A percentile compares a stretch with the other conserved stretches of the same genome.
These are phyloP conservation scores for Vanessa cardui DNA, from an alignment of 2,888 invertebrate genomes.

Conservation along the genomic window DNA sequence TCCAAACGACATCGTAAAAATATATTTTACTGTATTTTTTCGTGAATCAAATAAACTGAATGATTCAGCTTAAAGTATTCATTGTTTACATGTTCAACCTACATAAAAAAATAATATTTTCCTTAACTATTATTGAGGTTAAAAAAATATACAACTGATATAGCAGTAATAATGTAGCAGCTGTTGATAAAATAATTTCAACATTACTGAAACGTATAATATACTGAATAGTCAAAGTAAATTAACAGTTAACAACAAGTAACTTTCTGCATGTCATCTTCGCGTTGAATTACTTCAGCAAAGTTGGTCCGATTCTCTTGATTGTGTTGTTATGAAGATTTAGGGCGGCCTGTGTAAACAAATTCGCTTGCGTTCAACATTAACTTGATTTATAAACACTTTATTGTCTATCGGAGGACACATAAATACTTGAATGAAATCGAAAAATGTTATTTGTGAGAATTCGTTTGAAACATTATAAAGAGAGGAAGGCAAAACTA, in stretches of 20 bases:
- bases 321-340: slow-evolving; percentile 51
- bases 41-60: too few relatives aligned
- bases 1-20: slow-evolving; percentile 9
- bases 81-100: too few relatives aligned
- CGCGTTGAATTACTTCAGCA: slow-evolving; percentile 49
- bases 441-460: too few relatives aligned
- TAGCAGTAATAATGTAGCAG: too few relatives aligned
- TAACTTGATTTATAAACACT: slow-evolving; percentile 36
- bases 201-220: too few relatives aligned
- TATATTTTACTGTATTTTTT: background rate
- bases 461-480: too few relatives aligned
- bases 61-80: too few relatives aligned
- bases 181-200: too few relatives aligned
- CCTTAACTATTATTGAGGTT: too few relatives aligned
- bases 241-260: slow-evolving; percentile 33
- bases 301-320: slow-evolving; percentile 47
- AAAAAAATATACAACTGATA: too few relatives aligned
- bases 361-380: slow-evolving; percentile 38
- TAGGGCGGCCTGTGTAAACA: slow-evolving; percentile 45
- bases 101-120: too few relatives aligned
- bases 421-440: background rate
- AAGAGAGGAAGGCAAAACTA: too few relatives aligned
- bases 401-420: slow-evolving; percentile 1
- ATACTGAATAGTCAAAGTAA: slow-evolving; percentile 11
- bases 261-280: slow-evolving; percentile 43